These are phyloP conservation scores for Aurelia sp. DNA, from an alignment of 30 jellyfish, hydroid and myxozoan species.

Conservation along the genomic window DNA sequence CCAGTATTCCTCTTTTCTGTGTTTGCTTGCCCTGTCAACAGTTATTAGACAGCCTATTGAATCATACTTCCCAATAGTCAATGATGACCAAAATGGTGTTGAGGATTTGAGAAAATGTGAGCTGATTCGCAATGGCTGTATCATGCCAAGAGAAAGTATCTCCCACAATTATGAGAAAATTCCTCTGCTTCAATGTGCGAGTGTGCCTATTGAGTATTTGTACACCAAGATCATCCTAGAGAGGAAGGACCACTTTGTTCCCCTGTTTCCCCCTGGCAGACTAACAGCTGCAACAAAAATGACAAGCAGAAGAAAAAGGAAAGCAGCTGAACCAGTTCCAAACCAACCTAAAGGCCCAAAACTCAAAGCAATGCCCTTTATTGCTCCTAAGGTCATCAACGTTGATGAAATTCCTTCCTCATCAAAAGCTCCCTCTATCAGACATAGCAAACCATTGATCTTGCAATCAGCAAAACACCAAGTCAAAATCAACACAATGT, in stretches of 20 bases:
- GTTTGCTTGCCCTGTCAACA: slow-evolving; percentile 47
- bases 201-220: slow-evolving; percentile 32
- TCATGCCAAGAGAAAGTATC: slow-evolving; percentile 6
- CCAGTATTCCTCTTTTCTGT: slow-evolving; percentile 32
- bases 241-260: slow-evolving; percentile 53
- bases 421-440: no score
- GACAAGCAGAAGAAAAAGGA: not conserved
- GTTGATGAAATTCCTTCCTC: not conserved
- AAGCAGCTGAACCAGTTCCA: not conserved
- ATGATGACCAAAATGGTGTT: not conserved
- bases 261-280: not conserved
- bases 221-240: not conserved
- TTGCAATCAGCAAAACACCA: slow-evolving; percentile 10
- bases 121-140: slow-evolving; percentile 9
- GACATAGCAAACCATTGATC: not conserved
- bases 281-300: not conserved
- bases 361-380: not conserved
- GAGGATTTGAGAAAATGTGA: slow-evolving; percentile 5
- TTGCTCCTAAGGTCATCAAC: slow-evolving; percentile 1
- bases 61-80: slow-evolving; percentile 35
- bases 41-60: slow-evolving; percentile 42
- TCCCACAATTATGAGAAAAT: not conserved
- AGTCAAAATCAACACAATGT: not conserved
- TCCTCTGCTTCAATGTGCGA: slow-evolving; percentile 48
- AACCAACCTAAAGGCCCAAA: slow-evolving; percentile 6